Conservation (phyloP, 2,888 invertebrate genomes). For the Drosophila neoperkinsi region DNA sequence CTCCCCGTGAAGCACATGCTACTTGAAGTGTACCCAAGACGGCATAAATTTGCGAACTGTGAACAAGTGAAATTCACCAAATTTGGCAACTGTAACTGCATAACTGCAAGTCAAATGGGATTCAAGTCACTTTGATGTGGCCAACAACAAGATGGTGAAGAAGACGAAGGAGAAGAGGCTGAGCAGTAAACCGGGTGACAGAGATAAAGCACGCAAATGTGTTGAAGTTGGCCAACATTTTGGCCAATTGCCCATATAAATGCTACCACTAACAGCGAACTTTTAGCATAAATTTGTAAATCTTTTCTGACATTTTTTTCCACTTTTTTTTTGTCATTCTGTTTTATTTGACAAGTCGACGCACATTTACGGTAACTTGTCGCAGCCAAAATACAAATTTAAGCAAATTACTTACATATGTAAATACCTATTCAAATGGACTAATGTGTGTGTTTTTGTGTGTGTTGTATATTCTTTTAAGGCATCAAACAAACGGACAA, state of each 20-base stretch:
- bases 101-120: conserved; percentile 64
- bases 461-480: conserved; percentile 5
- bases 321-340: not conserved
- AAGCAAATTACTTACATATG: conserved; percentile 61
- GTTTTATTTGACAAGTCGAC: conserved; percentile 39
- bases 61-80: conserved; percentile 77
- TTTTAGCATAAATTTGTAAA: conserved; percentile 71
- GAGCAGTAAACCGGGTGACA: conserved; percentile 21
- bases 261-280: conserved; percentile 39
- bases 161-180: conserved; percentile 10
- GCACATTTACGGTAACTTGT: conserved; percentile 67
- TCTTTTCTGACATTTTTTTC: conserved; percentile 34
- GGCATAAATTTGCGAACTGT: conserved; percentile 57
- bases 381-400: conserved; percentile 52
- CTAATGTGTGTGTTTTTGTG: not conserved
- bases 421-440: conserved; percentile 23
- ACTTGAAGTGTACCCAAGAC: conserved; percentile 34
- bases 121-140: conserved; percentile 68
- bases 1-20: conserved; percentile 12
- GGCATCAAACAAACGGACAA: conserved; percentile 3
- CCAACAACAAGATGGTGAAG: conserved; percentile 25
- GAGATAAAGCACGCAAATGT: conserved; percentile 73
- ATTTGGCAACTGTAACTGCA: conserved; percentile 70
- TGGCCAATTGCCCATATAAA: conserved; percentile 77
- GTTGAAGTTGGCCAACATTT: conserved; percentile 68